phyloP scores from a whole-genome alignment of 2,888 invertebrate genomes.

The Cosmorhoe ocellata region DNA sequence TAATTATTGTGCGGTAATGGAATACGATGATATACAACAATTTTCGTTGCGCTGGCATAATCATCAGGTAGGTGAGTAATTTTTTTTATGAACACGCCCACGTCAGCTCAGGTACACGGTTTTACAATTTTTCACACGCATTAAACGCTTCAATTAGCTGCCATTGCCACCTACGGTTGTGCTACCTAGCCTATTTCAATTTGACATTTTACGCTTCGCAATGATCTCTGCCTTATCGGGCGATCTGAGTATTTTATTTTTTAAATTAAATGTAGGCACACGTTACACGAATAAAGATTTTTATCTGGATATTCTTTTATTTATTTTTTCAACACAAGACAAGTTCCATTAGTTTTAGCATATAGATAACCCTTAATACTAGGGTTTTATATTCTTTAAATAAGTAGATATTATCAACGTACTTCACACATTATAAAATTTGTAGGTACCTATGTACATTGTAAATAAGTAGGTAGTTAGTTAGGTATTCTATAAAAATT shows the following conservation, averaged over 20 bases:
- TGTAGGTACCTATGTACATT: too few relatives aligned
- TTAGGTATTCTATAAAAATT: too few relatives aligned
- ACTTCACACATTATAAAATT: too few relatives aligned
- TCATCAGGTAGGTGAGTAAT: constrained; percentile 86
- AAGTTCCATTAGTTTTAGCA: background rate
- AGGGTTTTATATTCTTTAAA: background rate
- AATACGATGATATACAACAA: constrained; percentile 86
- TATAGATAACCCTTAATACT: background rate
- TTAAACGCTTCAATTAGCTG: constrained; percentile 34
- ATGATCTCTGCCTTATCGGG: constrained; percentile 2
- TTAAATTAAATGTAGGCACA: constrained; percentile 11
- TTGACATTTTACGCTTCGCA: constrained; percentile 14
- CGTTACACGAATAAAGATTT: constrained; percentile 15
- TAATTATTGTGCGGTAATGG: constrained; percentile 61
- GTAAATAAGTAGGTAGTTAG: too few relatives aligned
- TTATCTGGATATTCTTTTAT: constrained; percentile 5
- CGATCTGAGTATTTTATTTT: constrained; percentile 1
- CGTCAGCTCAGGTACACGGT: constrained; percentile 51
- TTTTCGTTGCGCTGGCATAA: constrained; percentile 94
- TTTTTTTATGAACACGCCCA: constrained; percentile 60
- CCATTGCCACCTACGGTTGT: constrained; percentile 19
- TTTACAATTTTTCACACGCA: constrained; percentile 40
- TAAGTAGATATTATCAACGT: too few relatives aligned
- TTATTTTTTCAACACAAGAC: background rate
- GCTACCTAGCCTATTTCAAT: constrained; percentile 28